These are phyloP conservation scores for Fragum sueziense DNA, from an alignment of 2,888 invertebrate species.

Conservation along the genomic window DNA sequence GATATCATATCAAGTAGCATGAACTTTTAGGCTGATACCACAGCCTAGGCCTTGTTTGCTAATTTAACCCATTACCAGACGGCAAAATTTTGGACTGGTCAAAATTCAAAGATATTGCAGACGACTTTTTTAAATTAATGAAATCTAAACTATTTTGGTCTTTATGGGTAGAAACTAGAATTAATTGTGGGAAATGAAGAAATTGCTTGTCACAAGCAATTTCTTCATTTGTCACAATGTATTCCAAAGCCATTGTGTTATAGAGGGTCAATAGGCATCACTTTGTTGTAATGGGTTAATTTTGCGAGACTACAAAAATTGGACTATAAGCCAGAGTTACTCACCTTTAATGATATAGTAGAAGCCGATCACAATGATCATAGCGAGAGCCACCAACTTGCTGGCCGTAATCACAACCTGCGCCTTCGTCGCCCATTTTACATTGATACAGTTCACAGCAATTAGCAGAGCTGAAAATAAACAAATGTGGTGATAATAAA, in stretches of 20 bases:
- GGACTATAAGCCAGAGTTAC: neutral
- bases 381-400: constrained; percentile 75
- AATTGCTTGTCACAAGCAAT: neutral
- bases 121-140: too few relatives aligned
- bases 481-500: too few relatives aligned
- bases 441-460: constrained; percentile 73
- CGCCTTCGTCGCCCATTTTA: constrained; percentile 77
- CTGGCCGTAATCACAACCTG: constrained; percentile 78
- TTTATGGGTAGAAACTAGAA: too few relatives aligned
- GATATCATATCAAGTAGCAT: too few relatives aligned
- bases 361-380: constrained; percentile 95
- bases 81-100: too few relatives aligned
- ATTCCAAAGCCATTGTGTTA: neutral
- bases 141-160: too few relatives aligned
- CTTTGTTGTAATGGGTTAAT: neutral
- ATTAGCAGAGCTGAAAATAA: constrained; percentile 73
- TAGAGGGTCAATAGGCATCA: neutral
- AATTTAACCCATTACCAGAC: too few relatives aligned
- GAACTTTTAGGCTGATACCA: too few relatives aligned
- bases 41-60: too few relatives aligned
- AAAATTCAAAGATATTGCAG: too few relatives aligned
- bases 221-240: constrained; percentile 2
- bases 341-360: constrained; percentile 88
- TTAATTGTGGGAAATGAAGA: neutral
- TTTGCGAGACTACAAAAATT: neutral